Evolutionary conservation across 2,888 invertebrate genomes (phyloP).

Genomic region (Orchesellides sinensis): DNA sequence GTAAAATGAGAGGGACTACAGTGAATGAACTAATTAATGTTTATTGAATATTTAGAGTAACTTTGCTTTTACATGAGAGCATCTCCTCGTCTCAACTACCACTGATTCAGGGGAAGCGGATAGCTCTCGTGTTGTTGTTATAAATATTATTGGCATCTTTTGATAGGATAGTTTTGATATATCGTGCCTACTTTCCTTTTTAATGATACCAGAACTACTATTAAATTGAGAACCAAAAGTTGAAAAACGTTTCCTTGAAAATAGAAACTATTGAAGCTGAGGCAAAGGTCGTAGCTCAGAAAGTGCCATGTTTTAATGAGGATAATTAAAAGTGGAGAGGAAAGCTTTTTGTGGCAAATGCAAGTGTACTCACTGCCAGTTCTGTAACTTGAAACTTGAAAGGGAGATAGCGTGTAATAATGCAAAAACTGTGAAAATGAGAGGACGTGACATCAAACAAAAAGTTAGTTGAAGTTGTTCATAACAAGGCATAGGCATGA

Average conservation of each 20-base stretch:
- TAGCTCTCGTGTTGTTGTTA: neutral
- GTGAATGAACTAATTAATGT: slow-evolving; percentile 22
- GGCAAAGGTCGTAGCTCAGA: slow-evolving; percentile 44
- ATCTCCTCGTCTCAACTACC: neutral
- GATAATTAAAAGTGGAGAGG: slow-evolving; percentile 69
- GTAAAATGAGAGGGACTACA: neutral
- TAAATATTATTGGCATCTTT: neutral
- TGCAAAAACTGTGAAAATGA: slow-evolving; percentile 4
- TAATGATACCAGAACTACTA: slow-evolving; percentile 16
- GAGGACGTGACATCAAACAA: slow-evolving; percentile 63
- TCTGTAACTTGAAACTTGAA: neutral
- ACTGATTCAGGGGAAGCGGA: neutral
- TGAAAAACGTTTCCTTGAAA: slow-evolving; percentile 28
- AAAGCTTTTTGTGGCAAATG: slow-evolving; percentile 26
- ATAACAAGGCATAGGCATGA: no score
- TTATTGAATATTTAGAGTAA: slow-evolving; percentile 15
- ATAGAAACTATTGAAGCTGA: slow-evolving; percentile 6
- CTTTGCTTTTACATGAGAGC: neutral
- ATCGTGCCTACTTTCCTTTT: neutral
- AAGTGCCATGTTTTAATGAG: slow-evolving; percentile 69
- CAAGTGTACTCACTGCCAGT: slow-evolving; percentile 20
- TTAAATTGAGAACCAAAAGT: slow-evolving; percentile 20
- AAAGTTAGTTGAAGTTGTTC: slow-evolving; percentile 46
- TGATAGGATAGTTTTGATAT: neutral
- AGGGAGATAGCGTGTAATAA: neutral